phyloP scores from a whole-genome alignment of 2,888 invertebrate species.

The Orchesellides sinensis region DNA sequence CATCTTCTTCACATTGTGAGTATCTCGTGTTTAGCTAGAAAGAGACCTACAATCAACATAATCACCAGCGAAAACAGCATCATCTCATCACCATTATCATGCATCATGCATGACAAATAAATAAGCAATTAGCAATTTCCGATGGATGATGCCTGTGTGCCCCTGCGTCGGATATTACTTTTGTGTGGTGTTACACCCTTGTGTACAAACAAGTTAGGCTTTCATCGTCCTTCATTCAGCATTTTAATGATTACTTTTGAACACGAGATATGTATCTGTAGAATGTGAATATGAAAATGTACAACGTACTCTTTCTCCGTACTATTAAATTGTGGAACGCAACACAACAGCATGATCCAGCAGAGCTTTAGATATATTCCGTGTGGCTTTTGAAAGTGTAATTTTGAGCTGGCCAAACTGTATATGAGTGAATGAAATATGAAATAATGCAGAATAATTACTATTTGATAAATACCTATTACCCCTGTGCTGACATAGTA shows the following conservation, averaged over 20 bases:
- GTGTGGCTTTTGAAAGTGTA: too few relatives aligned
- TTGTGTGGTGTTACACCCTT: neutral
- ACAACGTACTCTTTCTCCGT: too few relatives aligned
- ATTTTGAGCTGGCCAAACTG: too few relatives aligned
- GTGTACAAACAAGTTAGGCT: constrained; percentile 11
- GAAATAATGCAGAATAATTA: neutral
- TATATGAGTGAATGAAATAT: neutral
- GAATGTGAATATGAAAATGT: too few relatives aligned
- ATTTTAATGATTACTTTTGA: too few relatives aligned
- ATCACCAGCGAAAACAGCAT: neutral
- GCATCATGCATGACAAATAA: constrained; percentile 16
- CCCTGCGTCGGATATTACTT: neutral
- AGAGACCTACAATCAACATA: neutral
- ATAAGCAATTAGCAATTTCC: constrained; percentile 20
- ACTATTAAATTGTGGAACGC: too few relatives aligned
- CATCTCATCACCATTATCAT: constrained; percentile 13
- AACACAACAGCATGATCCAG: too few relatives aligned
- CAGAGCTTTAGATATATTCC: too few relatives aligned
- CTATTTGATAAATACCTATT: constrained; percentile 5
- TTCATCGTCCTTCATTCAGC: too few relatives aligned
- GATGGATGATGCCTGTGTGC: constrained; percentile 11
- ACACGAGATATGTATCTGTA: too few relatives aligned
- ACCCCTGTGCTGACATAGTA: neutral
- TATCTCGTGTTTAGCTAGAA: too few relatives aligned
- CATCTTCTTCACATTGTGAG: too few relatives aligned